Base-by-base conservation (phyloP, 1,140 invertebrate species). In the Sminthurides bifidus region DNA sequence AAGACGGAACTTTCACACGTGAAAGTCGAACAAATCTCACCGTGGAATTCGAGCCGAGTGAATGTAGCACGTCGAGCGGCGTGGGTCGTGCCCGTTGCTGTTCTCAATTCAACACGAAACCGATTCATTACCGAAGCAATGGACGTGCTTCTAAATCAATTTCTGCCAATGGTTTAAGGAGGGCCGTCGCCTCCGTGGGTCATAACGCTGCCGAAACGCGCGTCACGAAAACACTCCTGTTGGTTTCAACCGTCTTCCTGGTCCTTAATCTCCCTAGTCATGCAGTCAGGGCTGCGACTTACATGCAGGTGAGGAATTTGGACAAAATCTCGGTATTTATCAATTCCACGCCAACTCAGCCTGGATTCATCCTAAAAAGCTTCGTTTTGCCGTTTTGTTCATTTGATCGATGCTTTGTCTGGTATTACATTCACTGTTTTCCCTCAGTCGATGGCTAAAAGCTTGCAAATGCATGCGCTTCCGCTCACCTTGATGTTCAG, bases 241-340 rank as follows among this genome's bases (percentile, higher is more conserved):
- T 87, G 24, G 83, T 88, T 5, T 87, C 84, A 1, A 79, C 80
- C 1, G 81, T 84, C 1, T 90, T 87, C 69, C 77, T 89, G 1
- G 73, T 79, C 30, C 73, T 89, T 23, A 89, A 89, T 71, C 67
- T 87, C 19, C 87, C 87, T 0, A 69, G 69, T 45, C 71, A 73
- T 60, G 66, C 67, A 23, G 67, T 71, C 24, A 56, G 72, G 29
- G 61, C 69, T 8, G 67, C 68, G 51, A 60, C 64, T 31, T 67
- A 70, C 30, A 51, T 73, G 35, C 60, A 54, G 61, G 66, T 66
- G 29, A 66, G 64, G 10, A 15, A 26, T 23, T 8, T 43, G 10
- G n/a, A 8, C 8, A 21, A 17, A 10, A 6, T 23, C 6, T 35
- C n/a, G n/a, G 33, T 35, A 35, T 10, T 35, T 35, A 10, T n/a